Conservation (phyloP, 2,113 vertebrate genomes). For the Rutilus rutilus region DNA sequence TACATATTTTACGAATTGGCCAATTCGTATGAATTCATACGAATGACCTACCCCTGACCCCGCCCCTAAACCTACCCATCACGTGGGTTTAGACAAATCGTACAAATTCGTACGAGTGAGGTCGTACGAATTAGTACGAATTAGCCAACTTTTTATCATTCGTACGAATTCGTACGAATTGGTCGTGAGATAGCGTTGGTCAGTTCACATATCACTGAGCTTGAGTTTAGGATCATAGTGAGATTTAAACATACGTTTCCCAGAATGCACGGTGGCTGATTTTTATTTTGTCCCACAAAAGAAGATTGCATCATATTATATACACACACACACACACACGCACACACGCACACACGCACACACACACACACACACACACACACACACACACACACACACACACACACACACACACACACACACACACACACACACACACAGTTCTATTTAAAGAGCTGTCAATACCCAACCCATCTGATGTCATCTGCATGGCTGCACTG, state of each 20-base stretch:
- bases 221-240: neutral
- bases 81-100: no score
- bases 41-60: no score
- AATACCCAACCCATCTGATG: conserved; percentile 29
- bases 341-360: neutral
- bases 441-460: conserved; percentile 44
- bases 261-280: neutral
- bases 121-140: no score
- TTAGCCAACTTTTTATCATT: no score
- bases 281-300: neutral
- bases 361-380: neutral
- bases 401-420: neutral
- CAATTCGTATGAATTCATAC: no score
- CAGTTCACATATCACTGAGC: neutral
- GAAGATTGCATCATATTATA: neutral
- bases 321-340: neutral
- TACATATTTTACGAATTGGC: no score
- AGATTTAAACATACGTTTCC: neutral
- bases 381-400: neutral
- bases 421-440: neutral
- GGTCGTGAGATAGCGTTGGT: no score
- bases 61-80: no score
- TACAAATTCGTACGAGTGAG: no score
- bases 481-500: conserved; percentile 26
- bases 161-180: no score